A percentile compares a stretch with the other conserved stretches of the same genome.
These are phyloP conservation scores for Chromoteleia sp. DNA, from an alignment of 2,888 invertebrate genomes.

Conservation along the genomic window DNA sequence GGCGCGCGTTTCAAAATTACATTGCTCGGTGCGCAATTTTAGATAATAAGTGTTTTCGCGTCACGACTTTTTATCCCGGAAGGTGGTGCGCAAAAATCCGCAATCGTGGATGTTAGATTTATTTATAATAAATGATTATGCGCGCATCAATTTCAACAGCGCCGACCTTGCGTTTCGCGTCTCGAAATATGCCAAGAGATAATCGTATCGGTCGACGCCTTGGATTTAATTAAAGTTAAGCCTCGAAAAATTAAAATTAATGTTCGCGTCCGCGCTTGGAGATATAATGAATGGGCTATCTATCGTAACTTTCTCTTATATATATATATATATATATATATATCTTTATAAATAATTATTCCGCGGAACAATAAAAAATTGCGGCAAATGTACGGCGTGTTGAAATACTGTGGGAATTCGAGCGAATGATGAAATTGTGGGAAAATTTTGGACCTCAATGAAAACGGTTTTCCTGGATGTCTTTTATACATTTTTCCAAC, in stretches of 20 bases:
- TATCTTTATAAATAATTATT: constrained; percentile 56
- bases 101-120: neutral
- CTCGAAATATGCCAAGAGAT: no score
- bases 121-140: neutral
- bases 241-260: constrained; percentile 26
- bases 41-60: constrained; percentile 26
- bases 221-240: neutral
- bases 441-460: constrained; percentile 48
- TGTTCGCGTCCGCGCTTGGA: neutral
- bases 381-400: constrained; percentile 22
- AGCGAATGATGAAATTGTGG: constrained; percentile 50
- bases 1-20: constrained; percentile 18
- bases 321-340: no score
- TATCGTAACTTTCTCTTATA: constrained; percentile 40
- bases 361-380: constrained; percentile 51
- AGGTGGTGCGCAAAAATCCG: neutral
- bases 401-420: constrained; percentile 55
- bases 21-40: neutral
- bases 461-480: constrained; percentile 26
- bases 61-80: constrained; percentile 2
- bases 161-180: no score
- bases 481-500: no score
- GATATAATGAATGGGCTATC: constrained; percentile 24
- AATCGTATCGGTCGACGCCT: neutral
- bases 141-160: neutral